These are phyloP conservation scores for Enteromius fasciolatus DNA, from an alignment of 2,797 vertebrate species.

Conservation along the genomic window DNA sequence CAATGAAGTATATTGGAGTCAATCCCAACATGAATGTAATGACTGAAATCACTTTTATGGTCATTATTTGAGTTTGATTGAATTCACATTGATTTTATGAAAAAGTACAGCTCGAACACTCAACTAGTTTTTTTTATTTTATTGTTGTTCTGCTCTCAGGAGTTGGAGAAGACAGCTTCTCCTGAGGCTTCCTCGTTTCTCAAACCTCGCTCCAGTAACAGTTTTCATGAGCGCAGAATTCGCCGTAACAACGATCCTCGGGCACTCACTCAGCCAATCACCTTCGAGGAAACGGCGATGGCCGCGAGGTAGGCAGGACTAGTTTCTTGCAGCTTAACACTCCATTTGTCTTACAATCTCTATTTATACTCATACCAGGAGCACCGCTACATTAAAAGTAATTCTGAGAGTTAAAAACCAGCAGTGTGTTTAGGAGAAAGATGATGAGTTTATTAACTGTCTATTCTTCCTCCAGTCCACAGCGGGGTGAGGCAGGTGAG, in stretches of 20 bases:
- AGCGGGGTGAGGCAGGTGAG: conserved; percentile 43
- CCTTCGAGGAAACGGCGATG: conserved; percentile 73
- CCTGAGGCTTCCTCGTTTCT: conserved; percentile 69
- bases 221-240: conserved; percentile 69
- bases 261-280: conserved; percentile 79
- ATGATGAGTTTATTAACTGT: neutral
- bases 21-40: neutral
- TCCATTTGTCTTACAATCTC: neutral
- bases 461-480: conserved; percentile 42
- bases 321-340: neutral
- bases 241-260: conserved; percentile 73
- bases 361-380: neutral
- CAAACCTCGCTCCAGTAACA: conserved; percentile 73
- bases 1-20: neutral
- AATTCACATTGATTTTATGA: neutral
- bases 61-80: neutral
- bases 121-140: neutral
- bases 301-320: conserved; percentile 69
- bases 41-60: neutral
- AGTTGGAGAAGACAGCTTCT: conserved; percentile 76
- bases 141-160: conserved; percentile 62
- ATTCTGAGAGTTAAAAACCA: neutral
- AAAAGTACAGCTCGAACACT: neutral
- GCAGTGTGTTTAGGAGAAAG: neutral
- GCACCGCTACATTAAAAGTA: neutral